These are phyloP conservation scores for Equus quagga DNA, from an alignment of 2,113 vertebrate genomes.

Conservation along the genomic window DNA sequence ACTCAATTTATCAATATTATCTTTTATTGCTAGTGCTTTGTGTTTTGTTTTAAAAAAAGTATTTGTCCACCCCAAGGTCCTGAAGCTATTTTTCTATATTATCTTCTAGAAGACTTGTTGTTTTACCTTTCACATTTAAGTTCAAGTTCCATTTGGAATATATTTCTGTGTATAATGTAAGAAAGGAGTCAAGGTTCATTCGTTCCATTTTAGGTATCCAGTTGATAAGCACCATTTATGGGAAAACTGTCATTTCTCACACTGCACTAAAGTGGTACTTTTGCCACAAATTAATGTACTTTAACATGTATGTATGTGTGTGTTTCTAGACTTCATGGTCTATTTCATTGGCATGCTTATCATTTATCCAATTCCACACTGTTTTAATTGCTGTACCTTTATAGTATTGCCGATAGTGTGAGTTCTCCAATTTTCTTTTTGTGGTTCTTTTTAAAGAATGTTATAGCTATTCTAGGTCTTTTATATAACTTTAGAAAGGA, in stretches of 20 bases:
- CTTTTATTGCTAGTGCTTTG: neutral
- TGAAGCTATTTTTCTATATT: neutral
- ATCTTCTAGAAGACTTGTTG: neutral
- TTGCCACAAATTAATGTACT: neutral
- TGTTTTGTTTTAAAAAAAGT: constrained; percentile 1
- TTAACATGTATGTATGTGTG: neutral
- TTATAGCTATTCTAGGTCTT: neutral
- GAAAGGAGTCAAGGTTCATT: neutral
- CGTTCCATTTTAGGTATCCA: neutral
- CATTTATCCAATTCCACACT: neutral
- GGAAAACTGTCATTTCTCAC: neutral
- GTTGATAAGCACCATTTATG: neutral
- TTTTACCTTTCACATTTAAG: neutral
- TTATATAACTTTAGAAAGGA: neutral
- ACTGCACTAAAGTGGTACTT: neutral
- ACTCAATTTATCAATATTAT: neutral
- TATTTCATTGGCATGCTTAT: neutral
- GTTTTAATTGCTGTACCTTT: neutral
- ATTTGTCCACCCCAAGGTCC: neutral
- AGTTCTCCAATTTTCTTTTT: constrained; percentile 28
- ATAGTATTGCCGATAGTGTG: neutral
- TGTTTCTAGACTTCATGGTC: neutral
- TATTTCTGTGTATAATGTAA: constrained; percentile 9
- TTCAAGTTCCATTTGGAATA: neutral
- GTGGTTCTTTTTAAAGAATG: neutral